Conservation (phyloP, 2,888 invertebrate species). For the Drosophila mimica region DNA sequence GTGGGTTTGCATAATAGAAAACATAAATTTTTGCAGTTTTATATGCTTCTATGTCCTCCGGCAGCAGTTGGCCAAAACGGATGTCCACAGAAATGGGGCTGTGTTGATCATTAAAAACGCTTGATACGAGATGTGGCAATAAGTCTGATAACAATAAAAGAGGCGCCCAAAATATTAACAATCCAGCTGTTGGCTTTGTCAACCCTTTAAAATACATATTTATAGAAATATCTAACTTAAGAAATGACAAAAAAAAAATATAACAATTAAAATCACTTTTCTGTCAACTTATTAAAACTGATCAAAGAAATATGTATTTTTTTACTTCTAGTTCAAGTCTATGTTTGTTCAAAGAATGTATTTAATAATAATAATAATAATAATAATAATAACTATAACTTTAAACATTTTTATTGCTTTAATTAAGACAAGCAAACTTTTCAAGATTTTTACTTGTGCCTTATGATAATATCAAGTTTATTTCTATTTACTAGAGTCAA, state of each 20-base stretch:
- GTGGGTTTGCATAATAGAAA: constrained; percentile 66
- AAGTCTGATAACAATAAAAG: constrained; percentile 6
- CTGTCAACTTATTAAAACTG: not conserved
- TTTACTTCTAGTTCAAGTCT: not conserved
- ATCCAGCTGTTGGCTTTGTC: not conserved
- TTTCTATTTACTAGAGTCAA: not conserved
- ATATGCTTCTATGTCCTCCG: constrained; percentile 12
- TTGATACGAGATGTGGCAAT: constrained; percentile 2
- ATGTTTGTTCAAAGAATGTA: not conserved
- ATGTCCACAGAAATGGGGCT: constrained; percentile 11
- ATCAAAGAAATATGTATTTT: not conserved
- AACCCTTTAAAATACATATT: not conserved
- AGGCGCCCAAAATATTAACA: not conserved
- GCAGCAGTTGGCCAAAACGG: constrained; percentile 40
- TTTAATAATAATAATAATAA: too few species aligned
- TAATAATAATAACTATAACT: too few species aligned
- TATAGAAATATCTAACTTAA: not conserved
- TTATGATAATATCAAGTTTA: not conserved
- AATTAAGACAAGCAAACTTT: not conserved
- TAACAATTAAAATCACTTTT: not conserved
- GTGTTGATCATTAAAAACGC: constrained; percentile 30
- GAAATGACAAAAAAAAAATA: not conserved
- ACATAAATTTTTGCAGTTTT: constrained; percentile 64
- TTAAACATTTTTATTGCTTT: too few species aligned
- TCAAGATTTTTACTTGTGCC: not conserved